Evolutionary conservation across 2,113 vertebrate species (phyloP).

Genomic region (Ancistrus triradiatus): DNA sequence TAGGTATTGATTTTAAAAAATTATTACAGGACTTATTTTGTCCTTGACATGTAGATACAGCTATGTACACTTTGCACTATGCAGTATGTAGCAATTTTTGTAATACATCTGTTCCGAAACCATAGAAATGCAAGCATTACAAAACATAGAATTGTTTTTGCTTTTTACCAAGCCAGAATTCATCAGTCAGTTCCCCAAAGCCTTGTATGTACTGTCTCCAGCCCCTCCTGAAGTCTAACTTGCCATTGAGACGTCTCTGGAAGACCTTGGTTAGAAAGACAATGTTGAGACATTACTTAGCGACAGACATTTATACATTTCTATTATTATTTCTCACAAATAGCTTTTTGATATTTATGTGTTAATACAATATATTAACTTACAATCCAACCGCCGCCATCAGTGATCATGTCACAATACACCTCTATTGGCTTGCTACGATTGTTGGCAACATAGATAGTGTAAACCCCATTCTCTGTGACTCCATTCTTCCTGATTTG

Average conservation of each 20-base stretch:
- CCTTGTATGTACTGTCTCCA: constrained; percentile 83
- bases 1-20: too few relatives aligned
- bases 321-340: too few relatives aligned
- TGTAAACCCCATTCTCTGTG: constrained; percentile 66
- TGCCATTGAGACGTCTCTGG: constrained; percentile 77
- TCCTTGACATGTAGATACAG: too few relatives aligned
- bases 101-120: too few relatives aligned
- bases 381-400: constrained; percentile 82
- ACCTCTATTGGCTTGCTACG: constrained; percentile 66
- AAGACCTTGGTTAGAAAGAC: constrained; percentile 68
- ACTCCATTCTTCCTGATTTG: constrained; percentile 76
- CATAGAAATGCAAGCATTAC: too few relatives aligned
- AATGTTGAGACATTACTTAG: too few relatives aligned
- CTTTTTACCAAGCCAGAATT: constrained; percentile 86
- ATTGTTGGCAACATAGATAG: constrained; percentile 70
- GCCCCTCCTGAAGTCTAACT: constrained; percentile 83
- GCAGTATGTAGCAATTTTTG: background rate
- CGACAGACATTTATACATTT: too few relatives aligned
- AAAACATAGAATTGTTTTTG: background rate
- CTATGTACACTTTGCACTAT: background rate
- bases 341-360: too few relatives aligned
- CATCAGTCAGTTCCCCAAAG: constrained; percentile 80
- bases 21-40: too few relatives aligned
- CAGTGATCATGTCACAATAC: constrained; percentile 83
- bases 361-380: constrained; percentile 40